Conservation (phyloP, 2,113 vertebrate species). For the Taxidea taxus region DNA sequence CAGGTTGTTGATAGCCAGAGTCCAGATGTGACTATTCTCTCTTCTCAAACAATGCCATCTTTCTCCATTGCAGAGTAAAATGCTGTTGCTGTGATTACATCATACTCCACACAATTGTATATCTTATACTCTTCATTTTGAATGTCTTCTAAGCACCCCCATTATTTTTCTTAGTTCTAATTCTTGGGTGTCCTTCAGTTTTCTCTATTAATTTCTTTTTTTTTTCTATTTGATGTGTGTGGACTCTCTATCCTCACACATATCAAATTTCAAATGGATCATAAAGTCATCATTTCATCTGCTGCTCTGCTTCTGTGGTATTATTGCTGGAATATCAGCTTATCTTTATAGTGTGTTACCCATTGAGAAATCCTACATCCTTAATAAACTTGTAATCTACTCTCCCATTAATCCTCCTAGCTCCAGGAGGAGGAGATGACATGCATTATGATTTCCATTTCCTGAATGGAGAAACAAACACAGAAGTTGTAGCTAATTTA, state of each 20-base stretch:
- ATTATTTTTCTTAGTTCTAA: slow-evolving; percentile 6
- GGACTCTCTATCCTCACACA: background rate
- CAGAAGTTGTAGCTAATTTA: slow-evolving; percentile 1
- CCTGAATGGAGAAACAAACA: background rate
- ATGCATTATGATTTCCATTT: background rate
- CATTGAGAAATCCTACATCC: background rate
- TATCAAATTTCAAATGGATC: background rate
- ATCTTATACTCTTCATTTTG: background rate
- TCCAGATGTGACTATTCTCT: background rate
- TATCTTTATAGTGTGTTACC: background rate
- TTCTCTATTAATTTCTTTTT: background rate
- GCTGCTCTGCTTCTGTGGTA: background rate
- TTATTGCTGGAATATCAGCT: background rate
- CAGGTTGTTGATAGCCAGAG: background rate
- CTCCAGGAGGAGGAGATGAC: background rate
- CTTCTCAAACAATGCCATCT: background rate
- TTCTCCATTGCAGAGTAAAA: background rate
- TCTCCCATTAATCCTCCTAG: background rate
- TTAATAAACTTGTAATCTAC: background rate
- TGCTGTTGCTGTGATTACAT: background rate
- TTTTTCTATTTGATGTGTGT: background rate
- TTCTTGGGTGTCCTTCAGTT: background rate
- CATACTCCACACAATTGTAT: no score
- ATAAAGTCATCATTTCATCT: background rate
- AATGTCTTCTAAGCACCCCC: background rate